Evolutionary conservation across 1,140 invertebrate species (phyloP).

Genomic region (Cylas formicarius): DNA sequence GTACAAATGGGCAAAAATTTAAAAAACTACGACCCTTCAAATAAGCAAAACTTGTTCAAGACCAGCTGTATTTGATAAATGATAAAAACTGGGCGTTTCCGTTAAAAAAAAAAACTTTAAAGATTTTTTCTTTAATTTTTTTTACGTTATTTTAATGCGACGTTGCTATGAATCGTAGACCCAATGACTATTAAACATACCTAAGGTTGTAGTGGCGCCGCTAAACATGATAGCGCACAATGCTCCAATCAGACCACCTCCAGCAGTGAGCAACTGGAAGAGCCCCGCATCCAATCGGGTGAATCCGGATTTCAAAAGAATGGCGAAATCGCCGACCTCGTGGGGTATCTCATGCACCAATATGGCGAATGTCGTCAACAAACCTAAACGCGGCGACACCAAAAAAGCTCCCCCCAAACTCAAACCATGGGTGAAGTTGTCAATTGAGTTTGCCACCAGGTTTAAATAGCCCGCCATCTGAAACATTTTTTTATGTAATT

Average conservation of each 20-base stretch:
- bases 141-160: not conserved
- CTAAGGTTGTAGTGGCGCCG: constrained; percentile 68
- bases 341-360: constrained; percentile 96
- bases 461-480: constrained; percentile 89
- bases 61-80: no score
- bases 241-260: constrained; percentile 80
- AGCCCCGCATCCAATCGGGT: constrained; percentile 87
- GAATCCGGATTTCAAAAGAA: constrained; percentile 89
- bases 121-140: no score
- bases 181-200: constrained; percentile 44
- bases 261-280: constrained; percentile 83
- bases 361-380: constrained; percentile 90
- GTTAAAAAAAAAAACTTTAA: no score
- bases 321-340: constrained; percentile 96
- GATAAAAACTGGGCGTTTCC: no score
- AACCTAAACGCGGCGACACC: constrained; percentile 77
- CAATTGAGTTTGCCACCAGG: constrained; percentile 89
- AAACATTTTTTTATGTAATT: no score
- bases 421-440: constrained; percentile 96
- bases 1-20: no score
- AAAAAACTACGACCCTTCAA: no score
- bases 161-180: not conserved
- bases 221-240: constrained; percentile 76
- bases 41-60: no score
- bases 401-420: constrained; percentile 94